phyloP scores from a whole-genome alignment of 2,113 vertebrate genomes.

The Centrocercus urophasianus region DNA sequence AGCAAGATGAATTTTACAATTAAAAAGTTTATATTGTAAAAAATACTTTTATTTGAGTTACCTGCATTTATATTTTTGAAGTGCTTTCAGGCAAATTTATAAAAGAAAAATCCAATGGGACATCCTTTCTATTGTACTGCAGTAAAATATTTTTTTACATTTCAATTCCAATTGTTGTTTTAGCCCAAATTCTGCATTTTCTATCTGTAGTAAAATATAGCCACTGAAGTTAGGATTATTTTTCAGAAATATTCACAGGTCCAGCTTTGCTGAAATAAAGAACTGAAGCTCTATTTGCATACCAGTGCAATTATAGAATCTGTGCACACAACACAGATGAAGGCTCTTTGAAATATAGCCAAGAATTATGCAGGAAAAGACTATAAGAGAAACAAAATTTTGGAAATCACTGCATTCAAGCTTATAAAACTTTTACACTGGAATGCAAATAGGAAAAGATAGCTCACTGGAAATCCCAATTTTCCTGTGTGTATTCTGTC shows the following conservation, averaged over 20 bases:
- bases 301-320: conserved; percentile 7
- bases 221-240: background rate
- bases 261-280: background rate
- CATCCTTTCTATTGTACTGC: background rate
- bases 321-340: background rate
- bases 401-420: background rate
- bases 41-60: background rate
- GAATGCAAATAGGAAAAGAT: background rate
- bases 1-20: background rate
- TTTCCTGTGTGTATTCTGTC: background rate
- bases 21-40: background rate
- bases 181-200: background rate
- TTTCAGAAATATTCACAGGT: background rate
- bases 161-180: background rate
- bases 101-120: background rate
- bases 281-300: background rate
- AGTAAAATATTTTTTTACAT: background rate
- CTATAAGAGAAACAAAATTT: background rate
- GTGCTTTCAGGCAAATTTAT: background rate
- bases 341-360: background rate
- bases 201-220: background rate
- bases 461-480: background rate
- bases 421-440: background rate
- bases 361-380: background rate
- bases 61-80: background rate